Evolutionary conservation across 2,888 invertebrate genomes (phyloP), one percentile per base, ranked within the genome.

Genomic region (Ganaspis brasiliensis): DNA sequence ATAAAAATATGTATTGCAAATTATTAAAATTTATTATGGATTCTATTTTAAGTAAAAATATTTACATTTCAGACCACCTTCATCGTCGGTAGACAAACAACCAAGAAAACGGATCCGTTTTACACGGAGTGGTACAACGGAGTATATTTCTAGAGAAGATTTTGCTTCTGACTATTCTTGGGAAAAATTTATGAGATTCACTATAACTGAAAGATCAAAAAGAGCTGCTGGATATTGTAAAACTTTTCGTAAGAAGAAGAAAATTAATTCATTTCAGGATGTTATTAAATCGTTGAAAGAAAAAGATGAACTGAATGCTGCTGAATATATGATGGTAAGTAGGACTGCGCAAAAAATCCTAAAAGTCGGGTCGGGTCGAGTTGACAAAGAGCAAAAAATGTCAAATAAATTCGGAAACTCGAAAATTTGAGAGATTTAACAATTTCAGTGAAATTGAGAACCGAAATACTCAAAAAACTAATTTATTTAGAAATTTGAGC

Each of bases 311-410:
- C 16, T 52, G n/a, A 19, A 52, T 52, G 52, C 19, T 52, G 52
- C 52, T 19, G 52, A 52, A n/a, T 52, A 52, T 52, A n/a, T 52
- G 19, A 52, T n/a, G 52, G 52, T 52, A 52, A 35, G 35, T n/a
- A n/a, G n/a, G n/a, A n/a, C n/a, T n/a, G n/a, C n/a, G n/a, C n/a
- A 31, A 6, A 31, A 31, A 31, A 6, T 6, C 31, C 31, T 2
- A 31, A 31, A 31, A 31, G 31, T 6, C 31, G 31, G 31, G 6
- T 31, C 31, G 6, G 31, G 2, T 31, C 31, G 31, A 31, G 6
- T 31, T 31, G 2, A 6, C 31, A 6, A 31, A 31, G 6, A 31
- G 31, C 31, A 31, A 31, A 31, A 31, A 31, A 4, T 31, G 31
- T 31, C 31, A 31, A 31, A 4, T 31, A 31, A 31, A 31, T 31